phyloP scores from a whole-genome alignment of 2,113 vertebrate genomes.

The Mesocricetus auratus region DNA sequence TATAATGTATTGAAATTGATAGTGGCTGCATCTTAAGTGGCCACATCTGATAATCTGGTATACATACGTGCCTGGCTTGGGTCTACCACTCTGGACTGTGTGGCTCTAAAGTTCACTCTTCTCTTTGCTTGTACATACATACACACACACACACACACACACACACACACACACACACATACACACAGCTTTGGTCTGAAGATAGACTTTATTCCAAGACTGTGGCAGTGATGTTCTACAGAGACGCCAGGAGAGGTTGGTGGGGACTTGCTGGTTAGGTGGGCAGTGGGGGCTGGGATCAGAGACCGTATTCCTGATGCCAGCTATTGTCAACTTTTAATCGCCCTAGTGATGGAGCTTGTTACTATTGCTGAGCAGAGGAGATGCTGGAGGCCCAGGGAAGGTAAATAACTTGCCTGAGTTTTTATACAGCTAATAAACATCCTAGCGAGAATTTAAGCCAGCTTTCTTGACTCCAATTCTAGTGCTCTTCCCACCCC shows the following conservation, averaged over 20 bases:
- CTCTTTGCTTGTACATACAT: not conserved
- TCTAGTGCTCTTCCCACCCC: conserved; percentile 68
- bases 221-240: not conserved
- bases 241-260: not conserved
- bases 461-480: conserved; percentile 72
- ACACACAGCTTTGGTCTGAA: not conserved
- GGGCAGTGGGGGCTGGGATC: not conserved
- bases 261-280: not conserved
- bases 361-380: not conserved
- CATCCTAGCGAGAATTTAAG: conserved; percentile 68
- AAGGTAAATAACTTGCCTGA: conserved; percentile 34
- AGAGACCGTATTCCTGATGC: not conserved
- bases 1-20: not conserved
- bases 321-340: not conserved
- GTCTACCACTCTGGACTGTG: not conserved
- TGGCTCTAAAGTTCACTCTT: not conserved
- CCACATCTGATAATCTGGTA: not conserved
- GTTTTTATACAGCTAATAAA: conserved; percentile 15
- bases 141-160: not conserved
- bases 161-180: not conserved
- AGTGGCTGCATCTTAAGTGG: not conserved
- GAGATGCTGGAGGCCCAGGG: conserved; percentile 17
- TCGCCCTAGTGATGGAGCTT: not conserved
- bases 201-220: not conserved
- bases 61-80: not conserved